Conservation (phyloP, 2,797 vertebrate species). For the Perodicticus potto region DNA sequence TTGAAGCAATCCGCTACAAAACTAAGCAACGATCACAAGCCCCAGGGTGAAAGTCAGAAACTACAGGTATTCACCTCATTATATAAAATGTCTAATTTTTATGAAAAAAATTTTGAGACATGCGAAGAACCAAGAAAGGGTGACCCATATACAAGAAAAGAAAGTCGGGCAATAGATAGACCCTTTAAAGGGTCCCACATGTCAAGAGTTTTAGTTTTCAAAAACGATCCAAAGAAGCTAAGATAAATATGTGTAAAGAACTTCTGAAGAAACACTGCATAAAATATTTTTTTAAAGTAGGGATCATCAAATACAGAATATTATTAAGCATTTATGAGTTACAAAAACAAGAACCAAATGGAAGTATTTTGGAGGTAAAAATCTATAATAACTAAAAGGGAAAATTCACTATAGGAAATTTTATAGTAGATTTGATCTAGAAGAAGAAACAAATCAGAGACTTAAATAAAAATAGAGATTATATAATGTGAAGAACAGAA, state of each 20-base stretch:
- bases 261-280: neutral
- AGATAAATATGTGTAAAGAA: neutral
- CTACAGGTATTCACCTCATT: neutral
- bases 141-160: neutral
- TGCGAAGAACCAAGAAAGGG: neutral
- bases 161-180: neutral
- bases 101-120: neutral
- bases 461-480: neutral
- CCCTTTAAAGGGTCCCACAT: neutral
- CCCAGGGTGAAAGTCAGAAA: neutral
- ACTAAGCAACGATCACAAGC: neutral
- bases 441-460: neutral
- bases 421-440: neutral
- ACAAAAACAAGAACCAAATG: neutral
- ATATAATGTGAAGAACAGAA: neutral
- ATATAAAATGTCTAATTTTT: neutral
- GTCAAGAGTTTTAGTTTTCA: neutral
- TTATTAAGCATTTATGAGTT: neutral
- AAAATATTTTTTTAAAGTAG: neutral
- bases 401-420: neutral
- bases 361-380: constrained; percentile 16
- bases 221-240: neutral
- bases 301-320: neutral
- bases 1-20: neutral
- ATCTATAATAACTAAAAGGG: neutral